These are phyloP conservation scores for Butastur rufipennis DNA, from an alignment of 2,113 vertebrate species.

Conservation along the genomic window DNA sequence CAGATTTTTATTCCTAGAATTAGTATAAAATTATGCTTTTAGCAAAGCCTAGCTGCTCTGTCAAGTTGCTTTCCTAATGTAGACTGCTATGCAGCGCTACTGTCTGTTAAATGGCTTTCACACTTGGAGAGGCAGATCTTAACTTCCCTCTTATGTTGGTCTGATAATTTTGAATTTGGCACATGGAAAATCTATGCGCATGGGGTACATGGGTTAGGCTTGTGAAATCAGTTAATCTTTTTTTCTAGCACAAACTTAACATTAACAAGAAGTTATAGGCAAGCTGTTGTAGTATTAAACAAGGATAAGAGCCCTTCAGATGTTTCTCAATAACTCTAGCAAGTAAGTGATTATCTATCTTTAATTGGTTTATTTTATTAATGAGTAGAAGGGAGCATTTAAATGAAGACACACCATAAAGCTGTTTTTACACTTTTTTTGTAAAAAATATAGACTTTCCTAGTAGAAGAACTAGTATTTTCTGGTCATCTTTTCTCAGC, in stretches of 20 bases:
- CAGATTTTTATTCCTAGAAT: neutral
- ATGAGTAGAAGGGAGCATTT: neutral
- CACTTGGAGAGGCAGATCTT: neutral
- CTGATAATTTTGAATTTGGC: neutral
- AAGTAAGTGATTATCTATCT: neutral
- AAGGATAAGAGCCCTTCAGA: neutral
- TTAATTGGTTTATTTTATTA: neutral
- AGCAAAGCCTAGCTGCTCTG: neutral
- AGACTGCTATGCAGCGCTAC: neutral
- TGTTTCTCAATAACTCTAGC: neutral
- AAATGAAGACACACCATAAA: neutral
- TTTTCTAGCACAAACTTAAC: neutral
- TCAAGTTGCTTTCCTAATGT: neutral
- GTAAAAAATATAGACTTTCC: neutral
- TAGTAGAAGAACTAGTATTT: neutral
- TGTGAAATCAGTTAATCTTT: neutral
- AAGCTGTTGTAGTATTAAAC: neutral
- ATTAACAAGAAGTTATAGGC: neutral
- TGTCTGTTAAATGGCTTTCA: neutral
- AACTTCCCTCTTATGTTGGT: neutral
- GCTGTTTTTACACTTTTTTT: neutral
- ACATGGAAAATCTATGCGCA: rapidly evolving
- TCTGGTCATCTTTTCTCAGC: neutral
- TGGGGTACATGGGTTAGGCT: neutral
- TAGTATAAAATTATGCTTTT: neutral